phyloP scores from a whole-genome alignment of 2,113 vertebrate genomes.

The Sterrhoptilus dennistouni region DNA sequence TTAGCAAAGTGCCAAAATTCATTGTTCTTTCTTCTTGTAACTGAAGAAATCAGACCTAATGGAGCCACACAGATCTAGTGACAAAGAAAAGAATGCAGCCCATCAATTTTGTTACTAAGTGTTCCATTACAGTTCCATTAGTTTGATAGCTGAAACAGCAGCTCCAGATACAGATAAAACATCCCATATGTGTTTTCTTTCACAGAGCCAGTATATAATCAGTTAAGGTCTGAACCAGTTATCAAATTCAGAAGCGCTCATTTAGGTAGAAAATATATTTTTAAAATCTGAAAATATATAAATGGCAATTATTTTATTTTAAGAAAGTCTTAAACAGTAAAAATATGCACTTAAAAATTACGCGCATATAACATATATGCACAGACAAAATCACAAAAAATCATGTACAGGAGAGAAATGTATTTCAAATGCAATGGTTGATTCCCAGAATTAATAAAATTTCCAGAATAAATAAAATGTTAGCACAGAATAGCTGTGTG shows the following conservation, averaged over 20 bases:
- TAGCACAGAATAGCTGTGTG: not conserved
- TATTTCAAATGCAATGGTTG: not conserved
- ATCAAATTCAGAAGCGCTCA: not conserved
- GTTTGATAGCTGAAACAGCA: conserved; percentile 1
- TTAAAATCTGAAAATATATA: not conserved
- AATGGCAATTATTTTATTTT: not conserved
- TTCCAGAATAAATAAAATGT: not conserved
- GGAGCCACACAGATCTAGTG: conserved; percentile 14
- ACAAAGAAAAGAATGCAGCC: conserved; percentile 22
- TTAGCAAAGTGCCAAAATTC: not conserved
- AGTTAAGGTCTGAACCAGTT: not conserved
- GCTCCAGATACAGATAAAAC: not conserved
- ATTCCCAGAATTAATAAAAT: not conserved
- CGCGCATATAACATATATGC: not conserved
- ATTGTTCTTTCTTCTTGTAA: not conserved
- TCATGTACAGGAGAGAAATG: not conserved
- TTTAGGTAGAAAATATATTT: not conserved
- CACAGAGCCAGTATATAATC: not conserved
- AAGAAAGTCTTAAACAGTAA: not conserved
- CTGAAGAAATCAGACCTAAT: conserved; percentile 33
- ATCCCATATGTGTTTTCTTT: not conserved
- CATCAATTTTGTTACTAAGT: conserved; percentile 33
- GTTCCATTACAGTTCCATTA: conserved; percentile 35
- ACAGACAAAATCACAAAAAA: not conserved
- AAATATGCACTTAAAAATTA: not conserved